Base-by-base conservation (phyloP, 2,113 vertebrate genomes). In the Triplophysa siluroides region DNA sequence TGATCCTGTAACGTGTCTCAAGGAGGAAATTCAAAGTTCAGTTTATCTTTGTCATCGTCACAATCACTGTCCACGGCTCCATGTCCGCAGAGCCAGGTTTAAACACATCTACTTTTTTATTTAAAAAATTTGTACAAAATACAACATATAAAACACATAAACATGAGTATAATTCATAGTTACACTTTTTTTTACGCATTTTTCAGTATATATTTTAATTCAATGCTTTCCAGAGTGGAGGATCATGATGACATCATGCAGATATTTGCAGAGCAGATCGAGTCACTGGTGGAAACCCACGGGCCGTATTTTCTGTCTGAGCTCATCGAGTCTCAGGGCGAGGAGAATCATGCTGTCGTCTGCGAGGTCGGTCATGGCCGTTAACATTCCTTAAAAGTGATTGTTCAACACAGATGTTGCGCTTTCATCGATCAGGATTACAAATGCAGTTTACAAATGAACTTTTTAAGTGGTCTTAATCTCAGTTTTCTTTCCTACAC, bases 81-180 rank as follows among this genome's bases (percentile, higher is more conserved):
- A 85, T 0, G 14, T 97, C 70, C 95, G 95, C 19, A 87, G 70
- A 38, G 96, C 96, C 74, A 97, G 96, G 97, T 98, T 88, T 38
- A 47, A n/a, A 45, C 63, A 60, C 52, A 19, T 29, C 10, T 29
- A 5, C 4, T 33, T 33, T 33, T 33, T 33, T 33, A 33, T 29
- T 2, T 29, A 29, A 29, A 0, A 29, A 24, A 24, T 1, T 24
- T 2, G 24, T 29, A 29, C 4, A 29, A 2, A 29, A 29, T 29
- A 29, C 0, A 4, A 29, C 3, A 4, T 38, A 6, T 38, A 38
- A 38, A 38, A 38, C 7, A 38, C 33, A 38, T 8, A 38, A 38
- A 23, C 56, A 60, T 74, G 23, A 10, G 60, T 23, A 24, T 18
- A 56, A 56, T 29, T 29, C 29, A 29, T 29, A 29, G 29, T 29